Conservation (phyloP, 1,140 invertebrate species). For the Aphelinus certus region DNA sequence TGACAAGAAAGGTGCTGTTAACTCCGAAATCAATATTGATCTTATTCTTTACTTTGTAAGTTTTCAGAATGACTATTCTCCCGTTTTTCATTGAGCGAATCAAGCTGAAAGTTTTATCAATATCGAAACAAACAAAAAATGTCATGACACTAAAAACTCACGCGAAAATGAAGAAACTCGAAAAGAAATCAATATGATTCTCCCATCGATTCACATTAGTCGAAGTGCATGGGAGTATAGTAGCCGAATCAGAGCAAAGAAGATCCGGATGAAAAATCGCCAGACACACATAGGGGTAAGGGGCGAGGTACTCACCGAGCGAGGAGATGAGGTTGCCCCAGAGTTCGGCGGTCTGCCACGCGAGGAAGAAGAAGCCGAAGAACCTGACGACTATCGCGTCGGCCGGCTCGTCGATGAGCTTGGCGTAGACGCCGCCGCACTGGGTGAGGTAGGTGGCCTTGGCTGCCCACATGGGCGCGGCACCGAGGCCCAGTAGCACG, state of each 20-base stretch:
- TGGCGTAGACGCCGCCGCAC: conserved; percentile 87
- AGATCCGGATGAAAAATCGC: background rate
- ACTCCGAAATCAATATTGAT: too few species aligned
- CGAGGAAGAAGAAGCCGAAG: conserved; percentile 98
- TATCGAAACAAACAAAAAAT: too few species aligned
- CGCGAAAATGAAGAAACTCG: background rate
- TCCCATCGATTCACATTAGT: too few species aligned
- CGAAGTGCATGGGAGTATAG: too few species aligned
- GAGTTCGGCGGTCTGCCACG: conserved; percentile 94
- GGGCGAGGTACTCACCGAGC: conserved; percentile 72
- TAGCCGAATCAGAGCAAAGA: too few species aligned
- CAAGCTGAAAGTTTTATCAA: too few species aligned
- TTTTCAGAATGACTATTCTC: too few species aligned
- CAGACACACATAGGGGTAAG: background rate
- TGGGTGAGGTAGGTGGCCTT: conserved; percentile 96
- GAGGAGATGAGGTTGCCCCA: conserved; percentile 98
- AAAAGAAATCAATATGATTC: too few species aligned
- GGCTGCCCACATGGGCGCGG: conserved; percentile 95
- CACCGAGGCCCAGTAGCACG: conserved; percentile 87
- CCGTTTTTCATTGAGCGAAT: too few species aligned
- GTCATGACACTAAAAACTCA: too few species aligned
- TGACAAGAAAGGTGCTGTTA: too few species aligned
- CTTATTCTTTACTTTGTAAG: too few species aligned
- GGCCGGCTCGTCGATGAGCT: conserved; percentile 84
- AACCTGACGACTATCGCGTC: conserved; percentile 93